A percentile compares a stretch with the other conserved stretches of the same genome.
These are phyloP conservation scores for Leptopilina myrica DNA, from an alignment of 2,888 invertebrate species.

Conservation along the genomic window DNA sequence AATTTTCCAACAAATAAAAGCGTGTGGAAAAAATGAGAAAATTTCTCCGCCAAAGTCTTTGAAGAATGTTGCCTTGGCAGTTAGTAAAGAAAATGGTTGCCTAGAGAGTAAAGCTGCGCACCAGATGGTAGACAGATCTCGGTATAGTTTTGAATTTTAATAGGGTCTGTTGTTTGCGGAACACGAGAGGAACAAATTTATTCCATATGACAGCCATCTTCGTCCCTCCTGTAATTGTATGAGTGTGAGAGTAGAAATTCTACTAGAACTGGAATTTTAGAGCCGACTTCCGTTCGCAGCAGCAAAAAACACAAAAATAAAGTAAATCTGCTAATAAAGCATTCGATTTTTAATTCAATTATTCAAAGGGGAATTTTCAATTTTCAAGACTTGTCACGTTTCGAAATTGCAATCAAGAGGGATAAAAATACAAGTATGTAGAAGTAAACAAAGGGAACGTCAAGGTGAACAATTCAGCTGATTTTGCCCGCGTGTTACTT, in stretches of 20 bases:
- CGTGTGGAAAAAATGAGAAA: neutral
- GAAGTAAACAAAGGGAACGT: no score
- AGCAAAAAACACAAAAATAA: slow-evolving; percentile 2
- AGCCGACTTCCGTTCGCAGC: slow-evolving; percentile 27
- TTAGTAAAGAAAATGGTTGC: neutral
- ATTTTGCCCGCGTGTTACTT: no score
- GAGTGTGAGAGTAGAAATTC: slow-evolving; percentile 13
- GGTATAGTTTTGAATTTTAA: slow-evolving; percentile 18
- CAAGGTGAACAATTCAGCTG: no score
- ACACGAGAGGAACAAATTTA: slow-evolving; percentile 37
- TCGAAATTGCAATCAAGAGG: no score
- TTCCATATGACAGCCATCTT: slow-evolving; percentile 31
- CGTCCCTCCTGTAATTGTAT: neutral
- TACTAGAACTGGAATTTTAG: slow-evolving; percentile 29
- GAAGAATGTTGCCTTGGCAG: neutral
- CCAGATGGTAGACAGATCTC: slow-evolving; percentile 36
- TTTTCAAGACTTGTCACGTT: no score
- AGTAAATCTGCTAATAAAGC: neutral
- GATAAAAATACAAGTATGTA: no score
- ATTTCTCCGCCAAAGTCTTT: neutral
- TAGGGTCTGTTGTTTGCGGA: slow-evolving; percentile 37
- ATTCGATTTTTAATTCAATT: no score
- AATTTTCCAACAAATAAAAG: no score
- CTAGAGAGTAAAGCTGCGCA: slow-evolving; percentile 12
- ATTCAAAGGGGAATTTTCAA: no score